Base-by-base conservation (phyloP, 2,888 invertebrate genomes). In the Cenopis cana region DNA sequence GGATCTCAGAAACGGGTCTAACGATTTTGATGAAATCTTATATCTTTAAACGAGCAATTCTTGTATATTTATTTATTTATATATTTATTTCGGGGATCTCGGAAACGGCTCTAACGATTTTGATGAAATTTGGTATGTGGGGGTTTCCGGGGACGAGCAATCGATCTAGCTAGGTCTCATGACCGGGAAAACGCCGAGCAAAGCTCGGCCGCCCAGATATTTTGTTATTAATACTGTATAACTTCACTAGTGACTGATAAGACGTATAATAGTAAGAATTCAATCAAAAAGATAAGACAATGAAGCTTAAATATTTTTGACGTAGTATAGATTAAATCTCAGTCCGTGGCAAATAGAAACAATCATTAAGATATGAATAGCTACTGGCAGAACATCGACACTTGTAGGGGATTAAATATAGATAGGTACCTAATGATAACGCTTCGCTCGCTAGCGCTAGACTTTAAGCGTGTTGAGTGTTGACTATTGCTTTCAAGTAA, bases 241-340 rank as follows among this genome's bases (percentile, higher is more conserved):
- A 6, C 12, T n/a, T 46, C 46, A 46, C 46, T n/a, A 1, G 14
- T 38, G 6, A n/a, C 1, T 29, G 18, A 46, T 41, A 41, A n/a
- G 14, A 24, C 5, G 20, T 14, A 20, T 11, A 18, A 52, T 20
- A 20, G 20, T 54, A 29, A n/a, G 29, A 17, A 20, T 52, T 14
- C 50, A 41, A 61, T 68, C 36, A 18, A 11, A 36, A 9, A 4
- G 68, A 68, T 68, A 56, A 61, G 55, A 49, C 54, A 46, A 49
- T 11, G n/a, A n/a, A 55, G 61, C 41, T 55, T 56, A n/a, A n/a
- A n/a, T n/a, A 54, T 55, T 12, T 8, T 54, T 64, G 64, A 64
- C 52, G 64, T 38, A 24, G 1, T 24, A 24, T 24, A 18, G 64
- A 54, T 64, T 64, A 64, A 64, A 64, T 64, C 54, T 20, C 52